A percentile compares a stretch with the other conserved stretches of the same genome.
phyloP scores from a whole-genome alignment of 2,797 vertebrate species.

The Myioborus miniatus region DNA sequence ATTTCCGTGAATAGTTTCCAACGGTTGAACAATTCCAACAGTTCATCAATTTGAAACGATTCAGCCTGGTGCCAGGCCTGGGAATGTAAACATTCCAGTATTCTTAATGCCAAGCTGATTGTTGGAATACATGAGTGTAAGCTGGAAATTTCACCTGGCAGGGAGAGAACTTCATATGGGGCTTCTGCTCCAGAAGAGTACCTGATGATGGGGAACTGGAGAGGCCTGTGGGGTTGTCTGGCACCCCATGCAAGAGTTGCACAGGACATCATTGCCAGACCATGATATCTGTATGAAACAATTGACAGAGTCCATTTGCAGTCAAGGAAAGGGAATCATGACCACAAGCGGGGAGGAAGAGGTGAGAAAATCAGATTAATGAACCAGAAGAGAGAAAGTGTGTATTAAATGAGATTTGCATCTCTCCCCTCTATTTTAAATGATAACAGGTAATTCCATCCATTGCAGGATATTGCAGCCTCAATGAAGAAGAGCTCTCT shows the following conservation, averaged over 20 bases:
- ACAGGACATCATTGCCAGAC: not conserved
- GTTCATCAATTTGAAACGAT: not conserved
- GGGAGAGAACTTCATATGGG: not conserved
- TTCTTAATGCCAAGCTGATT: not conserved
- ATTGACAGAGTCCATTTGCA: not conserved
- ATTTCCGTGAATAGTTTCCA: not conserved
- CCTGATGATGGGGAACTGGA: not conserved
- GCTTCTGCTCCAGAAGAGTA: not conserved
- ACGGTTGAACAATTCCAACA: not conserved
- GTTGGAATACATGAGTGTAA: not conserved
- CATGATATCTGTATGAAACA: not conserved
- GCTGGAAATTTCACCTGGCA: not conserved
- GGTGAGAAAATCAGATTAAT: not conserved
- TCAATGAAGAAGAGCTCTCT: not conserved
- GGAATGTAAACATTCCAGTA: not conserved
- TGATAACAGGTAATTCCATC: not conserved
- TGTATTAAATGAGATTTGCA: not conserved
- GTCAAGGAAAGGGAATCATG: not conserved
- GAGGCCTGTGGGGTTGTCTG: not conserved
- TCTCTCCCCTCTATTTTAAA: not conserved
- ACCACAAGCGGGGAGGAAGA: not conserved
- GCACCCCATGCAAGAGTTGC: rapidly evolving
- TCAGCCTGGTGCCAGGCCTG: not conserved
- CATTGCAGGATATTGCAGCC: not conserved
- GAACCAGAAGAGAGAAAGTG: not conserved